Base-by-base conservation (phyloP, 2,888 invertebrate genomes). In the Cabera pusaria region DNA sequence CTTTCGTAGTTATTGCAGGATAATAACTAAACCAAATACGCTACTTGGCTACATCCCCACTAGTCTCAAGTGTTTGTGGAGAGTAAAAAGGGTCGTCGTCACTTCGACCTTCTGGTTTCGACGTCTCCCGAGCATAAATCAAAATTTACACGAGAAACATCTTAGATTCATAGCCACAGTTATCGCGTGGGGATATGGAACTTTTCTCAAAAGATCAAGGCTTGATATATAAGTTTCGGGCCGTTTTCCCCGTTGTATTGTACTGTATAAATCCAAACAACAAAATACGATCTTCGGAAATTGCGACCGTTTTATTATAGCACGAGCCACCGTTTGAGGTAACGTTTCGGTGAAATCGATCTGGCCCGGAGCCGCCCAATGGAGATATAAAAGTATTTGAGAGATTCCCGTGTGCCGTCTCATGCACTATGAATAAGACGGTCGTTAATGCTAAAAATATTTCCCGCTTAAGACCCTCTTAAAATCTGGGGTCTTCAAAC, bases 91-190 rank as follows among this genome's bases (percentile, higher is more conserved):
- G 71, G 68, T 72, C 68, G 68, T 72, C 68, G 56, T 48, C 57
- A 59, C 53, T 52, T 54, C 63, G 61, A 67, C 59, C 63, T 57
- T 26, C 59, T 54, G 58, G 62, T 64, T 70, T 67, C 60, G 64
- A 53, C 61, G 57, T 63, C 59, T 60, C 56, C 48, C 47, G 50
- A 52, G 65, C 71, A 77, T 79, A 79, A 78, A 82, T 77, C 78
- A 75, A 75, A 78, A 74, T 71, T 52, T 73, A 78, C 77, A 74
- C 62, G 72, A 69, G 70, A 76, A 78, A 72, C 73, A 72, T 70
- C 70, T 77, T 65, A 71, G 64, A 66, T 59, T 67, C 63, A 64
- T 63, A 56, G 56, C 60, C 46, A 38, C 55, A 44, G 49, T 35
- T 33, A 50, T 52, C 49, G 51, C 52, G 46, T 43, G 37, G 50